Conservation (phyloP, 2,888 invertebrate genomes). For the Liodrosophila aerea region DNA sequence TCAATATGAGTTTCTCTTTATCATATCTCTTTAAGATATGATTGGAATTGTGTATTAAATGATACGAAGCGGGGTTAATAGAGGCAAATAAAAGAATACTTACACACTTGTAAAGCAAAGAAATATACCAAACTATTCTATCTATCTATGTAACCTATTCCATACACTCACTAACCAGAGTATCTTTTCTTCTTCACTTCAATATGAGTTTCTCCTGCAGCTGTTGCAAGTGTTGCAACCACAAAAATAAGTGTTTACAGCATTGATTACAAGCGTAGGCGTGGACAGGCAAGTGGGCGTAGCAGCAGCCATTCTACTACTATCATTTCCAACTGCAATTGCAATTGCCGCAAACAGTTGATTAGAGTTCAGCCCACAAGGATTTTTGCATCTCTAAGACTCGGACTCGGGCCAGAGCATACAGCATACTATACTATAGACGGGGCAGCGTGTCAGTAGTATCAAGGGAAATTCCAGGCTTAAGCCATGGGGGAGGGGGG, state of each 20-base stretch:
- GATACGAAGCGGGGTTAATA: no score
- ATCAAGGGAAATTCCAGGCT: constrained; percentile 50
- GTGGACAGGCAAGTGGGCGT: constrained; percentile 30
- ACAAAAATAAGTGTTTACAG: constrained; percentile 78
- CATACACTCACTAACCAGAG: no score
- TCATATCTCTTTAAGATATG: no score
- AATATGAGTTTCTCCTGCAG: neutral
- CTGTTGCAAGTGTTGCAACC: constrained; percentile 53
- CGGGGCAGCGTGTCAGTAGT: constrained; percentile 68
- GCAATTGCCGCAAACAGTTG: constrained; percentile 43
- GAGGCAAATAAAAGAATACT: no score
- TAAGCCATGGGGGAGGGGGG: neutral
- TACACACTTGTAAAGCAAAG: no score
- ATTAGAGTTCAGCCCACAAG: constrained; percentile 60
- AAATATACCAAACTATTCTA: no score
- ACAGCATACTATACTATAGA: no score
- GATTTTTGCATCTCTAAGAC: constrained; percentile 71
- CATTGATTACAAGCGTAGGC: constrained; percentile 71
- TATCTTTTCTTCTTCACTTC: no score
- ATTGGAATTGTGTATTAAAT: no score
- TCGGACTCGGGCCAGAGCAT: constrained; percentile 10
- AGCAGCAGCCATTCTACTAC: constrained; percentile 3
- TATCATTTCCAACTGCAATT: constrained; percentile 5
- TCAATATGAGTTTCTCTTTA: no score
- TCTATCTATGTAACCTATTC: no score